Percentiles rank a stretch among this genome's conserved stretches.
phyloP scores from a whole-genome alignment of 2,113 vertebrate genomes.

The Andinoacara biseriatus region DNA sequence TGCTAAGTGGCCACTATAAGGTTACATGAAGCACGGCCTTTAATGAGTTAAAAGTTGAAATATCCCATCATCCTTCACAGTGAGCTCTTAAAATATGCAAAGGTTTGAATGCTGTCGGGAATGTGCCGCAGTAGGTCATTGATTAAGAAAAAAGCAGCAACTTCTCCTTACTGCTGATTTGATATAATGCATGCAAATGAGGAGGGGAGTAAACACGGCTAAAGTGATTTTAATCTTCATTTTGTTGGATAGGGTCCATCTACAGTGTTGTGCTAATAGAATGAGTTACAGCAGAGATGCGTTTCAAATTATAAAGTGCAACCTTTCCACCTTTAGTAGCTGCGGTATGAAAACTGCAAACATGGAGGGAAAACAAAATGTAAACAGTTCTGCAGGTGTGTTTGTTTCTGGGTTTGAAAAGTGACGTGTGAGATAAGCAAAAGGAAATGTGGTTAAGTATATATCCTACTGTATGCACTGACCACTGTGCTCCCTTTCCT shows the following conservation, averaged over 20 bases:
- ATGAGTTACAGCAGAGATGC: not conserved
- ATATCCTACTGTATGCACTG: not conserved
- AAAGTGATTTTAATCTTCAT: constrained; percentile 4
- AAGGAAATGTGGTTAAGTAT: constrained; percentile 16
- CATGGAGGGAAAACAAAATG: not conserved
- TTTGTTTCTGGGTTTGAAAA: too few species aligned
- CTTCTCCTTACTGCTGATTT: not conserved
- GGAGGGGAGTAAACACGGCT: not conserved
- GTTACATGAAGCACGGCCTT: not conserved
- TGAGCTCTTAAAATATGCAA: not conserved
- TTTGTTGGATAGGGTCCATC: not conserved
- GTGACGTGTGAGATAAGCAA: too few species aligned
- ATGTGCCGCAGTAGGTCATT: not conserved
- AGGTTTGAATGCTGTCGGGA: not conserved
- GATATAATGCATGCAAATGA: constrained; percentile 8
- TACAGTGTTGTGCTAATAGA: not conserved
- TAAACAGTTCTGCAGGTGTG: not conserved
- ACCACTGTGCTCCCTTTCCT: not conserved
- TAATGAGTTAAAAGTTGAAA: constrained; percentile 7
- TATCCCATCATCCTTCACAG: not conserved
- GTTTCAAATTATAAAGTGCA: not conserved
- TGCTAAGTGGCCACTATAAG: constrained; percentile 29
- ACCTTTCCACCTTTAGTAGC: not conserved
- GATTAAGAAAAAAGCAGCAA: not conserved
- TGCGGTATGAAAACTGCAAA: not conserved